phyloP scores from a whole-genome alignment of 2,888 invertebrate species.

The Drosophila maculinotata region DNA sequence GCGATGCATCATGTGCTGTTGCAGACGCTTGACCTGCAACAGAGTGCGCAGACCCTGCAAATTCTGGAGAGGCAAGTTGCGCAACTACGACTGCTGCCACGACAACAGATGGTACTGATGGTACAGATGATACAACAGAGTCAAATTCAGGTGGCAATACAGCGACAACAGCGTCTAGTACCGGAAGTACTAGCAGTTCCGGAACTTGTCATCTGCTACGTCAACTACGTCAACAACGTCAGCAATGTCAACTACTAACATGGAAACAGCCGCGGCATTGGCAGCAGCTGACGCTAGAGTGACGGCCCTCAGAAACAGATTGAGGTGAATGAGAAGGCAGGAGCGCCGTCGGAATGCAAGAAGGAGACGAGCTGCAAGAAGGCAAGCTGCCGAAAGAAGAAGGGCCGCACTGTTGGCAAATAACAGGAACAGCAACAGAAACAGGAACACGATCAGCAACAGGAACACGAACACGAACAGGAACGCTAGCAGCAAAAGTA shows the following conservation, averaged over 20 bases:
- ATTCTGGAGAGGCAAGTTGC: no score
- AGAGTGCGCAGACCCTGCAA: no score
- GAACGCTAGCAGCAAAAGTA: constrained; percentile 2
- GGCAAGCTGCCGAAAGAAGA: constrained; percentile 3
- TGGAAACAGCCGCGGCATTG: background rate
- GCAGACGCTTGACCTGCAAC: no score
- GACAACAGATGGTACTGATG: no score
- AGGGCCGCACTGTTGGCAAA: background rate
- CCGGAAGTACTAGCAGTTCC: background rate
- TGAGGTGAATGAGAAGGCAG: background rate
- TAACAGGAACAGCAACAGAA: background rate
- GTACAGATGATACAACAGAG: no score
- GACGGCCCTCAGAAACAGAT: background rate
- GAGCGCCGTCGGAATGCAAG: background rate
- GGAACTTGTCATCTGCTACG: background rate
- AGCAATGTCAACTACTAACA: background rate
- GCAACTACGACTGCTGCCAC: no score
- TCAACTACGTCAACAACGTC: background rate
- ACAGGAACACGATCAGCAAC: background rate
- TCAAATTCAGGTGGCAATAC: background rate
- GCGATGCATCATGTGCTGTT: no score
- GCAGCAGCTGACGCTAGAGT: background rate
- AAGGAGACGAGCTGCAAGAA: background rate
- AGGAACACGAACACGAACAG: background rate
- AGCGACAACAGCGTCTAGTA: background rate